Evolutionary conservation across 2,888 invertebrate genomes (phyloP).

Genomic region (Encarsia formosa): DNA sequence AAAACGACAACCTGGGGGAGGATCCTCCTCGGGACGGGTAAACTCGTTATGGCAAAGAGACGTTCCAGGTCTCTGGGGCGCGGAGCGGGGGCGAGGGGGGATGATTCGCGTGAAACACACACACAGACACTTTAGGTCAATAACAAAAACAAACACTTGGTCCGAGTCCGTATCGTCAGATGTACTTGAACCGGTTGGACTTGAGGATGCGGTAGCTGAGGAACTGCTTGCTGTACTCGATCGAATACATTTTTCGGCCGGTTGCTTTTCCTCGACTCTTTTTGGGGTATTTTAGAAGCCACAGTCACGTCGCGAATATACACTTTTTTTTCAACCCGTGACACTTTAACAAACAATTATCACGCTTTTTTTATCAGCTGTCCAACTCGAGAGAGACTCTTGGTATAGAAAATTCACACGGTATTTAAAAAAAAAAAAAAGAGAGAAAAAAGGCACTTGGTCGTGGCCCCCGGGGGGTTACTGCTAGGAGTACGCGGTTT

Average conservation of each 20-base stretch:
- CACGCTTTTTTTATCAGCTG: no score
- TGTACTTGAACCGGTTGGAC: slow-evolving; percentile 51
- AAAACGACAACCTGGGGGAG: not conserved
- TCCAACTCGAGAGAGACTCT: no score
- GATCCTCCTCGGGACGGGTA: not conserved
- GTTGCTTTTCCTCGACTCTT: slow-evolving; percentile 19
- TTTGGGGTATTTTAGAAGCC: no score
- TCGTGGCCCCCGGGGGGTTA: no score
- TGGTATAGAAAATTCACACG: no score
- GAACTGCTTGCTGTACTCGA: slow-evolving; percentile 52
- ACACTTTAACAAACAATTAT: no score
- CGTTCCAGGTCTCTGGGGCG: slow-evolving; percentile 48
- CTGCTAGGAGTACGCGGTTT: slow-evolving; percentile 29
- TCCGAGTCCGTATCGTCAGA: slow-evolving; percentile 53
- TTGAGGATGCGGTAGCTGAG: slow-evolving; percentile 51
- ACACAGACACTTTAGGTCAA: slow-evolving; percentile 28
- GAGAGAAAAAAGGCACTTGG: no score
- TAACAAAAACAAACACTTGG: slow-evolving; percentile 37
- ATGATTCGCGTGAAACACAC: slow-evolving; percentile 16
- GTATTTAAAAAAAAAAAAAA: no score
- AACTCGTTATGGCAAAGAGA: slow-evolving; percentile 38
- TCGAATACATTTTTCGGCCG: slow-evolving; percentile 50
- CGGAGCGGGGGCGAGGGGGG: slow-evolving; percentile 17
- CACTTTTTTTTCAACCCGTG: no score
- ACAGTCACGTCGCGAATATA: no score